phyloP scores from a whole-genome alignment of 2,797 vertebrate species.

The Pampus argenteus region DNA sequence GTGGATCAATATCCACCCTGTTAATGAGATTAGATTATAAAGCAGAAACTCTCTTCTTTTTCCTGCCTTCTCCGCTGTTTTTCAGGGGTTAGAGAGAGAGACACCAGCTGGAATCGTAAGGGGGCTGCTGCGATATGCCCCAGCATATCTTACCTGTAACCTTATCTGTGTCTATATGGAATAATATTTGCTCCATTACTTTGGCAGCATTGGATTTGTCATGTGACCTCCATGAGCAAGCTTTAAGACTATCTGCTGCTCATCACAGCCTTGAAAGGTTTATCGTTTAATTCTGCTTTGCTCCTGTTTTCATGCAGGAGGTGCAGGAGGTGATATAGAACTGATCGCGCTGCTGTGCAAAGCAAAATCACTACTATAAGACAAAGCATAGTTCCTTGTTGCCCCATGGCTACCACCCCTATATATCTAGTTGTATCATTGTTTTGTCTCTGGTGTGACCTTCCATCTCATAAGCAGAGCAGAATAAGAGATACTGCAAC shows the following conservation, averaged over 20 bases:
- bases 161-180: constrained; percentile 5
- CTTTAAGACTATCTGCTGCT: constrained; percentile 7
- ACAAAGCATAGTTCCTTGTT: constrained; percentile 40
- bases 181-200: not conserved
- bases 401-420: not conserved
- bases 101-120: not conserved
- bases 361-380: constrained; percentile 27
- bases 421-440: constrained; percentile 33
- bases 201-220: constrained; percentile 3
- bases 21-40: constrained; percentile 38
- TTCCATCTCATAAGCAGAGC: constrained; percentile 21
- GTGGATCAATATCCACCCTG: constrained; percentile 9
- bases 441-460: constrained; percentile 57
- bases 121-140: not conserved
- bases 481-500: constrained; percentile 39
- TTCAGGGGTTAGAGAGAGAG: constrained; percentile 80
- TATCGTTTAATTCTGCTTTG: constrained; percentile 40
- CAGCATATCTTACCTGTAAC: not conserved
- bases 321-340: constrained; percentile 6
- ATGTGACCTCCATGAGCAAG: constrained; percentile 20
- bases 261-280: constrained; percentile 43
- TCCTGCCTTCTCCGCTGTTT: constrained; percentile 41
- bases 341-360: constrained; percentile 7
- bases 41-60: constrained; percentile 8
- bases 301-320: constrained; percentile 36